phyloP scores from a whole-genome alignment of 2,888 invertebrate species.

The Eristalinus sepulchralis region DNA sequence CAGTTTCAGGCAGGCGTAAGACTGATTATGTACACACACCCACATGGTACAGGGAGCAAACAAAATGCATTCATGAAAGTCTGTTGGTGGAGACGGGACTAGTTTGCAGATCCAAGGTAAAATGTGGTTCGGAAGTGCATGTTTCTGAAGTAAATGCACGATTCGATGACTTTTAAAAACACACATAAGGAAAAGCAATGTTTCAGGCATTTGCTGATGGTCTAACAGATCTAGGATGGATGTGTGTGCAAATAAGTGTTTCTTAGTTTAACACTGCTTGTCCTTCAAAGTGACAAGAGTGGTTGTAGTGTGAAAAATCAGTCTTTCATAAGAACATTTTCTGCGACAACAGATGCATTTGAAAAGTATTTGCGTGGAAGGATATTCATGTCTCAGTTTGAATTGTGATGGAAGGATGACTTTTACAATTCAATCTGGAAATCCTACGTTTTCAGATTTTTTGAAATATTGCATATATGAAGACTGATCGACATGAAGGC shows the following conservation, averaged over 20 bases:
- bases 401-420: no score
- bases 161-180: background rate
- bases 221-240: background rate
- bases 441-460: no score
- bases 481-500: no score
- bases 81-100: background rate
- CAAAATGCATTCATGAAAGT: background rate
- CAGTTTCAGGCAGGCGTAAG: background rate
- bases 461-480: no score
- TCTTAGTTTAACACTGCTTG: background rate
- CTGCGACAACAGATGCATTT: no score
- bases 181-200: background rate
- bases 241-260: background rate
- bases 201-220: background rate
- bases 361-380: no score
- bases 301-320: no score
- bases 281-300: background rate
- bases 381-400: no score
- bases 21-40: background rate
- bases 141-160: background rate
- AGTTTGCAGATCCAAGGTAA: background rate
- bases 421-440: no score
- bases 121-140: background rate
- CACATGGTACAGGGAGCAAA: background rate
- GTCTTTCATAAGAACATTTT: no score